Percentiles rank a stretch among this genome's conserved stretches.
These are phyloP conservation scores for Collichthys lucidus DNA, from an alignment of 2,113 vertebrate genomes.

Conservation along the genomic window DNA sequence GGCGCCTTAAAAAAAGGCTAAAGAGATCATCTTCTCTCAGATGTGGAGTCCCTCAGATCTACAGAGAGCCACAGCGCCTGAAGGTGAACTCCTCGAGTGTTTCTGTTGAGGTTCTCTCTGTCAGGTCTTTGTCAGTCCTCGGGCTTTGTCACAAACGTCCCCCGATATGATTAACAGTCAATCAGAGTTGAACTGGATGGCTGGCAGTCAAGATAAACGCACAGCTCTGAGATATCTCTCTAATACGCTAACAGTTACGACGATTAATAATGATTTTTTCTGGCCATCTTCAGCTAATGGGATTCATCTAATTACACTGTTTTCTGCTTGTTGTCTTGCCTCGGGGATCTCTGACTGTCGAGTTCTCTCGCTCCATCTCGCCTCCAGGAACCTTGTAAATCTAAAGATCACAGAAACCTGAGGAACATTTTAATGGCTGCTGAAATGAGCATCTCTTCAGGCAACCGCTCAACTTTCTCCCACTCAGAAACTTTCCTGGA, in stretches of 20 bases:
- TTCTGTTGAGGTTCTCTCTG: too few relatives aligned
- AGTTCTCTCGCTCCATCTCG: conserved; percentile 45
- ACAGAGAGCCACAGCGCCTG: too few relatives aligned
- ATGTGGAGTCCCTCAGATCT: too few relatives aligned
- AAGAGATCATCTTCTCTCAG: too few relatives aligned
- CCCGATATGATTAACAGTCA: background rate
- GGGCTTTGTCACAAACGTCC: background rate
- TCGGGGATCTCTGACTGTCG: conserved; percentile 55
- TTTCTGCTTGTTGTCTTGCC: conserved; percentile 71
- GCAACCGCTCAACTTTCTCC: conserved; percentile 73
- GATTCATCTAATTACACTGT: conserved; percentile 66
- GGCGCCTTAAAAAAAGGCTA: too few relatives aligned
- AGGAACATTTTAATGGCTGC: conserved; percentile 76
- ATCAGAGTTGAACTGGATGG: background rate
- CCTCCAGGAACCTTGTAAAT: conserved; percentile 66
- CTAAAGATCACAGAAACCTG: conserved; percentile 70
- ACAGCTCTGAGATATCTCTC: background rate
- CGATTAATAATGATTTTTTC: conserved; percentile 54
- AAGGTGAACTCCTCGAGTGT: too few relatives aligned
- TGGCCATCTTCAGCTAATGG: conserved; percentile 57
- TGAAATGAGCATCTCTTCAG: conserved; percentile 70
- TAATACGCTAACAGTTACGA: conserved; percentile 21
- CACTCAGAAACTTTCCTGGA: conserved; percentile 72
- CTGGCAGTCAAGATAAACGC: background rate
- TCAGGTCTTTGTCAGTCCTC: too few relatives aligned